A percentile compares a stretch with the other conserved stretches of the same genome.
Evolutionary conservation across 37 sponge, comb jelly and placozoan genomes (phyloP).

Genomic region (Oscarella lobularis): DNA sequence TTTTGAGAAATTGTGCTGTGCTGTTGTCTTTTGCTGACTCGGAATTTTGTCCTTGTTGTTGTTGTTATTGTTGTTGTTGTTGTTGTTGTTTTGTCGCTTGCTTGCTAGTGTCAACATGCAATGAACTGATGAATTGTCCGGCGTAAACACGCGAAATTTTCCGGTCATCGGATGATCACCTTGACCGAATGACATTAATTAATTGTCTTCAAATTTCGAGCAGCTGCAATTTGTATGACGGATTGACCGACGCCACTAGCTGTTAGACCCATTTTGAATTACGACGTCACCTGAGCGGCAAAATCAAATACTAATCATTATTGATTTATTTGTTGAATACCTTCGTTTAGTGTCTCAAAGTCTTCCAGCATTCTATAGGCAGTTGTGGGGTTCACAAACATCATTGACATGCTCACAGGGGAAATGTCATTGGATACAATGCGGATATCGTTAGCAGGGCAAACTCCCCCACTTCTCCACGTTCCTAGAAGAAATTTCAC

Average conservation of each 20-base stretch:
- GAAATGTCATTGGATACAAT: slow-evolving; percentile 34
- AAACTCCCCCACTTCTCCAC: slow-evolving; percentile 49
- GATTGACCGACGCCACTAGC: slow-evolving; percentile 84
- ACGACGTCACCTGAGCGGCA: slow-evolving; percentile 44
- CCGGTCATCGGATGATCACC: no score
- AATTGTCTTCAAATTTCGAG: slow-evolving; percentile 62
- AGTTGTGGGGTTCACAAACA: slow-evolving; percentile 76
- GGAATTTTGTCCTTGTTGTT: no score
- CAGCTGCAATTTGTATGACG: slow-evolving; percentile 74
- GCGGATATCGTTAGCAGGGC: slow-evolving; percentile 15
- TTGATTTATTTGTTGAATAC: no score
- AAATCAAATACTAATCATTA: background rate
- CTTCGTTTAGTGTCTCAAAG: slow-evolving; percentile 50
- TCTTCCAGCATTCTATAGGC: slow-evolving; percentile 92
- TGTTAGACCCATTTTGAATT: slow-evolving; percentile 91
- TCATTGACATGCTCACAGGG: slow-evolving; percentile 42
- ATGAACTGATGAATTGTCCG: no score
- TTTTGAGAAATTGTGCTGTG: no score
- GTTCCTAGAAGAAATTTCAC: slow-evolving; percentile 32
- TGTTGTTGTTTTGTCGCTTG: no score
- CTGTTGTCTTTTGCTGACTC: no score
- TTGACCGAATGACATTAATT: no score
- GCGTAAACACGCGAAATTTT: no score
- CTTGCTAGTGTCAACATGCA: no score
- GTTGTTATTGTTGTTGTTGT: no score